Base-by-base conservation (phyloP, 1,140 invertebrate genomes). In the Zaprionus camerounensis region DNA sequence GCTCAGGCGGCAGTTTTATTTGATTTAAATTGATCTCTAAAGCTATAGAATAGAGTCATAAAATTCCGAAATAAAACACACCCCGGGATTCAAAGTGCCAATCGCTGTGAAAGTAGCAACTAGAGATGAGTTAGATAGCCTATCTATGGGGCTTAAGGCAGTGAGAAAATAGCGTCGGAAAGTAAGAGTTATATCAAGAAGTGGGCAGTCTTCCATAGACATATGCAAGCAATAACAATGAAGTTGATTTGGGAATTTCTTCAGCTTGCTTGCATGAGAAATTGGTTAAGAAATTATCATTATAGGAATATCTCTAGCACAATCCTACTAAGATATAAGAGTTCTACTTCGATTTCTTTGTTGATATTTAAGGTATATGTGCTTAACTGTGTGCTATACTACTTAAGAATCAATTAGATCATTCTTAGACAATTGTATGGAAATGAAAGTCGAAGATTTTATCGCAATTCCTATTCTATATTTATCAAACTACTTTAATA, bases 21-120 rank as follows among this genome's bases (percentile, higher is more conserved):
- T 78, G 81, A 88, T 87, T 87, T 88, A 84, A 85, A 87, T 87
- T 88, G 83, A 87, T 87, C 83, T 87, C 81, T 78, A 78, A 83
- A 78, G 78, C 74, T 51, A 41, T 66, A 49, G 51, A 77, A 81
- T 72, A 58, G 55, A 72, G 36, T 63, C 15, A 53, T 55, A 80
- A 75, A 87, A 86, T 80, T 62, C 22, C 57, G 28, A 20, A 44
- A 56, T 62, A 36, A 61, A 26, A 31, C 49, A 38, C 36, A 38
- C 36, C 65, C 15, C 34, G 72, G 57, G 58, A 38, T 41, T 22
- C 41, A 41, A 62, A 74, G 36, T 56, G 17, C 36, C 55, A 53
- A 44, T 55, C 36, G 22, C 24, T 66, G 64, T 44, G 64, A 66
- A 57, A 66, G 51, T 66, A 51, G 46, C 20, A 20, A 24, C 5